phyloP scores from a whole-genome alignment of 2,888 invertebrate genomes.

The Callosobruchus maculatus region DNA sequence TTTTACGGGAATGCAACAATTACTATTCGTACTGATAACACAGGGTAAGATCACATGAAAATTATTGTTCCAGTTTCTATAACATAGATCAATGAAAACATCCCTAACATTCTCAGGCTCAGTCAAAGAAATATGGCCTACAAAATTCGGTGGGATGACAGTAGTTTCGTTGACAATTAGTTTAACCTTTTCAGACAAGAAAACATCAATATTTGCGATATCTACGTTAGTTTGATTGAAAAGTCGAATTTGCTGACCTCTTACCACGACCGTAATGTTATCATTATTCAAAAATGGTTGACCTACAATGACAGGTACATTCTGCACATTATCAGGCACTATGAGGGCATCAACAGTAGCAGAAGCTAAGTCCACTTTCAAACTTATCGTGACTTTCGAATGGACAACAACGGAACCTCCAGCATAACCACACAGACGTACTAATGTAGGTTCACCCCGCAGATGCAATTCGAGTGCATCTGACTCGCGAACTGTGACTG shows the following conservation, averaged over 20 bases:
- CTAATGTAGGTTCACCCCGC: constrained; percentile 4
- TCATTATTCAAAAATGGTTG: constrained; percentile 18
- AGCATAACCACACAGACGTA: constrained; percentile 11
- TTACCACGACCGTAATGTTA: constrained; percentile 14
- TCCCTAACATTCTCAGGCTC: constrained; percentile 2
- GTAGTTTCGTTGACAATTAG: constrained; percentile 7
- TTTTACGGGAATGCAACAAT: constrained; percentile 2
- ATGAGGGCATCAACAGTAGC: constrained; percentile 16
- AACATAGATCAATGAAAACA: constrained; percentile 11
- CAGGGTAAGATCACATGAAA: constrained; percentile 9
- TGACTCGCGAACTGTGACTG: constrained; percentile 11
- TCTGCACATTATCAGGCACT: constrained; percentile 19
- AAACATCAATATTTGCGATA: neutral
- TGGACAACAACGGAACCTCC: constrained; percentile 10
- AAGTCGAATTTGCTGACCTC: constrained; percentile 13
- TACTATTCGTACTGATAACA: constrained; percentile 6
- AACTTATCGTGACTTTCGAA: constrained; percentile 6
- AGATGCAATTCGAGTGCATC: constrained; percentile 7
- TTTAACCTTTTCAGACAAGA: constrained; percentile 5
- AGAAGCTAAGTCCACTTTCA: constrained; percentile 13
- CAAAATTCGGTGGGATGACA: constrained; percentile 10
- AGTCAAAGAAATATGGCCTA: constrained; percentile 7
- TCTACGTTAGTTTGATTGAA: constrained; percentile 1
- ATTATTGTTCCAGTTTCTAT: constrained; percentile 7
- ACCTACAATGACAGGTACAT: constrained; percentile 20